phyloP scores from a whole-genome alignment of 53 echinoderm and acorn worm species.

The Patiria pectinifera region DNA sequence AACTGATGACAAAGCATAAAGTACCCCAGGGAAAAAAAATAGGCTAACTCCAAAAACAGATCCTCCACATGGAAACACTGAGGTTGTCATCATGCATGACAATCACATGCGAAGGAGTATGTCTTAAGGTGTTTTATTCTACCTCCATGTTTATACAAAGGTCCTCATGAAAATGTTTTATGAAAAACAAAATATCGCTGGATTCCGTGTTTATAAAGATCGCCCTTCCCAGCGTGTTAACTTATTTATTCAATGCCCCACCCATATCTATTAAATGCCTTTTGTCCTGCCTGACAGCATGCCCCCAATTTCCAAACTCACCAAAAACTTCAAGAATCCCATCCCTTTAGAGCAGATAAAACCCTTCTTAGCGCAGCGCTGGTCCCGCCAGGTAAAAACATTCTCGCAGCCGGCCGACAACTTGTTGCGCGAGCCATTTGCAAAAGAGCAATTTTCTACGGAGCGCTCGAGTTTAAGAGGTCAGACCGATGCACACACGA shows the following conservation, averaged over 20 bases:
- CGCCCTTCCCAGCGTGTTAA: neutral
- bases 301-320: neutral
- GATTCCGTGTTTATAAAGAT: neutral
- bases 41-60: conserved; percentile 61
- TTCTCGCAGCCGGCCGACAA: conserved; percentile 15
- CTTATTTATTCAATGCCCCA: neutral
- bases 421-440: conserved; percentile 11
- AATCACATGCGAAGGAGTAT: neutral
- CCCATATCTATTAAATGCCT: neutral
- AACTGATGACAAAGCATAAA: conserved; percentile 62
- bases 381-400: neutral
- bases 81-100: conserved; percentile 5
- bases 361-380: neutral
- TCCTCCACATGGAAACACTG: neutral
- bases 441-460: neutral
- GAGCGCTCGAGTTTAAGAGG: conserved; percentile 1
- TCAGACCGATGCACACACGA: conserved; percentile 31
- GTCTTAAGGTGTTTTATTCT: no score
- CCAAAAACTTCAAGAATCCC: neutral
- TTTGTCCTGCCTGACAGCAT: neutral
- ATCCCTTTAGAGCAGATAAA: neutral
- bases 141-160: neutral
- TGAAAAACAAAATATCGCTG: neutral
- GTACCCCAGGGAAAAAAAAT: neutral
- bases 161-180: conserved; percentile 11